Evolutionary conservation across 2,113 vertebrate species (phyloP), one percentile per base, ranked within the genome.

Genomic region (Pangasianodon hypophthalmus): DNA sequence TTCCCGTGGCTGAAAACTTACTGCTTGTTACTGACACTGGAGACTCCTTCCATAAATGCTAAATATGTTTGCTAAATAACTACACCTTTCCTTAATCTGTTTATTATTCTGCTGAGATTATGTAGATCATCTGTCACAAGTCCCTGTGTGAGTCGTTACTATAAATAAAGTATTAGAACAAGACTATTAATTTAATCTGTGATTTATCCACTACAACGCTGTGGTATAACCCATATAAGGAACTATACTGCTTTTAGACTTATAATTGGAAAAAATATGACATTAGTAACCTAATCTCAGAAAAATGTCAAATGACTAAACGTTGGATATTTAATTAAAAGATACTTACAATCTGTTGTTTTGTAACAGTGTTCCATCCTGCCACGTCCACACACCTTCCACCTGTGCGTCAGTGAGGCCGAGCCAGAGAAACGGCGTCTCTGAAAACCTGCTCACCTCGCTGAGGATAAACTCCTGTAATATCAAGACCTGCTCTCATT

Each of bases 361-460:
- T 56, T 83, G 82, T 84, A 89, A 67, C 8, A 67, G 77, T 3
- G 62, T 77, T 54, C 89, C 87, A 77, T 92, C 89, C 64, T 77
- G 75, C 91, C 91, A 92, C 21, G 29, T 48, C 91, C 91, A 92
- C 44, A 46, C 50, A 8, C 84, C 91, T 52, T 90, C 91, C 48
- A 21, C 37, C 56, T 69, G 52, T 10, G 19, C 9, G n/a, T 90
- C 80, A 10, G 77, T 84, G 19, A 92, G 87, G 6, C 91, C 89
- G 6, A 90, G 37, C 89, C 91, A 92, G 26, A 87, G n/a, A 77
- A 90, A 92, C 13, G 79, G 77, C 48, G 48, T 86, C 56, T 84
- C 84, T 14, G 54, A 48, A 67, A 52, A 87, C n/a, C 48, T 85
- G 48, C 71, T 84, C 89, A 92, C 48, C 19, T 75, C 46, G 10